Percentiles rank a stretch among this genome's conserved stretches.
Evolutionary conservation across 2,888 invertebrate species (phyloP).

Genomic region (Himalopsyche tibetana): DNA sequence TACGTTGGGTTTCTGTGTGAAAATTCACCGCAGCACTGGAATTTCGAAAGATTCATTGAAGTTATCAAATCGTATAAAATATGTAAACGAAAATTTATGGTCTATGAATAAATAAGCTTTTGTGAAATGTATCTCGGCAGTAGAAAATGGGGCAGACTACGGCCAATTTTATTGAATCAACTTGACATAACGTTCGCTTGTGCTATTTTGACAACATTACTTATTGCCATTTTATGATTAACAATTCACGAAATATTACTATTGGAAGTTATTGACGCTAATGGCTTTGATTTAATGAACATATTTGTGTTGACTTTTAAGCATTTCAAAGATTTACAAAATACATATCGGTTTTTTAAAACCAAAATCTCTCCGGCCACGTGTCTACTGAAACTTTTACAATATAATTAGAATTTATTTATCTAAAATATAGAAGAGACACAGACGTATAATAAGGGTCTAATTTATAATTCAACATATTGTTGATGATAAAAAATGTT

Average conservation of each 20-base stretch:
- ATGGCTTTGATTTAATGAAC: not conserved
- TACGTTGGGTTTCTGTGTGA: not conserved
- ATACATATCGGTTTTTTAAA: too few relatives aligned
- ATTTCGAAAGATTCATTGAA: constrained; percentile 24
- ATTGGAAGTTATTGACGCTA: not conserved
- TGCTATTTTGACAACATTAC: not conserved
- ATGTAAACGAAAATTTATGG: constrained; percentile 40
- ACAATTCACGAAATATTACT: not conserved
- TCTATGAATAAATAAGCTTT: constrained; percentile 24
- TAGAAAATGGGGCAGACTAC: not conserved
- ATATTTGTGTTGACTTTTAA: too few relatives aligned
- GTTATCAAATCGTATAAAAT: constrained; percentile 38
- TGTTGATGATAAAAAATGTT: too few relatives aligned
- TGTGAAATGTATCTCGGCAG: constrained; percentile 22
- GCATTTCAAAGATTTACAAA: too few relatives aligned
- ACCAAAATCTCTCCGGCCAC: too few relatives aligned
- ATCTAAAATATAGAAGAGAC: too few relatives aligned
- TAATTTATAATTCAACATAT: too few relatives aligned
- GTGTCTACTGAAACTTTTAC: too few relatives aligned
- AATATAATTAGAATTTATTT: too few relatives aligned
- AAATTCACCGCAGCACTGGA: constrained; percentile 17
- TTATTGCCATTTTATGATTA: constrained; percentile 6
- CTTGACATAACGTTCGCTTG: not conserved
- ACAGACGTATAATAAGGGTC: too few relatives aligned
- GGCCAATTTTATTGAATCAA: constrained; percentile 24